Conservation (phyloP, 2,888 invertebrate genomes). For the Rhodophaea formosa region DNA sequence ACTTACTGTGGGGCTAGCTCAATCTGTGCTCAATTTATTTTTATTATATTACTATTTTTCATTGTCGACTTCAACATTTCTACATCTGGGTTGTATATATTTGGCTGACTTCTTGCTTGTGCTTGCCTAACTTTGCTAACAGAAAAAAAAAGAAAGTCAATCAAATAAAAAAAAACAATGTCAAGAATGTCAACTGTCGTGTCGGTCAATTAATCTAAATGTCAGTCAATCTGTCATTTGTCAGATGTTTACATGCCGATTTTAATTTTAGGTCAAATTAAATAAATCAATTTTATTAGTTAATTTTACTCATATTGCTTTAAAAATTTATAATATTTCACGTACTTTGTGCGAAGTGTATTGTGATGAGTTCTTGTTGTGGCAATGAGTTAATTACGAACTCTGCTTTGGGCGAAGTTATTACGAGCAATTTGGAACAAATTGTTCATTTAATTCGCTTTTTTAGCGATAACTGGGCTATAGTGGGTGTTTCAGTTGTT, state of each 20-base stretch:
- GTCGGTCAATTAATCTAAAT: constrained; percentile 30
- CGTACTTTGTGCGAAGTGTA: constrained; percentile 29
- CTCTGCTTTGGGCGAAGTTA: constrained; percentile 65
- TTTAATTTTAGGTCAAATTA: constrained; percentile 57
- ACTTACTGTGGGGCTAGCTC: no score
- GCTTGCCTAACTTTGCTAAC: no score
- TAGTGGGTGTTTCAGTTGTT: constrained; percentile 46
- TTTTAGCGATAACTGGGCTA: constrained; percentile 47
- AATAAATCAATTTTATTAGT: constrained; percentile 28
- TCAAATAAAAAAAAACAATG: background rate
- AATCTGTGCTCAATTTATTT: no score
- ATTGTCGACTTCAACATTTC: no score
- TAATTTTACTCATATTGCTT: constrained; percentile 31
- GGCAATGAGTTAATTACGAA: constrained; percentile 67
- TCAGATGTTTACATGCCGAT: constrained; percentile 61
- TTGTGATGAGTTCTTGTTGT: constrained; percentile 77
- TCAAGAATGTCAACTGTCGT: background rate
- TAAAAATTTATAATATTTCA: constrained; percentile 20
- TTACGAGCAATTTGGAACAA: constrained; percentile 58
- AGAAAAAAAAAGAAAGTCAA: background rate
- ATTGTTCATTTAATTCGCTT: constrained; percentile 54
- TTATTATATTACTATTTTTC: no score
- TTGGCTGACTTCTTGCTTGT: no score
- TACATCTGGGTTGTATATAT: no score
- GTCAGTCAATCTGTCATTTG: constrained; percentile 42